Base-by-base conservation (phyloP, 2,797 vertebrate species). In the Peromyscus aztecus region DNA sequence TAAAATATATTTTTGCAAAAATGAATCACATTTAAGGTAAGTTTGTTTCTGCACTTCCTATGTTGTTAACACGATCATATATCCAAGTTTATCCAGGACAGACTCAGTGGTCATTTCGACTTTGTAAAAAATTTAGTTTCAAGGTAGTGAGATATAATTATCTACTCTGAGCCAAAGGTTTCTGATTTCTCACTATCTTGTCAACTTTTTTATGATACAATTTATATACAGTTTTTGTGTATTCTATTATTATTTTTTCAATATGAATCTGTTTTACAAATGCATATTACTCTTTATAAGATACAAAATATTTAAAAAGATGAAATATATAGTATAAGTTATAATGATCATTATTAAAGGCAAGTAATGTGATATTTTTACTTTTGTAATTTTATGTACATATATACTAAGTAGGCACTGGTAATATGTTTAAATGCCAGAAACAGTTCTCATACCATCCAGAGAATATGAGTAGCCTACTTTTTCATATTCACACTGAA, bases 401-500 rank as follows among this genome's bases (percentile, higher is more conserved):
- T 55, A 29, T 83, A 46, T 43, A 89, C 0, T 88, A 31, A 88
- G 13, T 78, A 27, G 31, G 7, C 77, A 31, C 61, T 96, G n/a
- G 17, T 93, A 63, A 82, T 19, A 76, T 17, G 76, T 90, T 16
- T 4, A 61, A 86, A 86, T 90, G 55, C 61, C 14, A 11, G 57
- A 49, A 16, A 8, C 37, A 52, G 55, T 73, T 84, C 83, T 63
- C 24, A 87, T 31, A 71, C n/a, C 10, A 93, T 6, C 23, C 73
- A 61, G 0, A 91, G 63, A 92, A 31, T 17, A 37, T 55, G 10
- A 91, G 9, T 89, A 93, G 90, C 24, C n/a, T 37, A 76, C 75
- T 93, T 89, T 10, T 75, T 43, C 49, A 93, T 40, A 91, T 61
- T 93, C 63, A 91, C 10, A 87, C 21, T 40, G 63, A 85, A 95